Base-by-base conservation (phyloP, 2,797 vertebrate genomes). In the Sebastes jordani region DNA sequence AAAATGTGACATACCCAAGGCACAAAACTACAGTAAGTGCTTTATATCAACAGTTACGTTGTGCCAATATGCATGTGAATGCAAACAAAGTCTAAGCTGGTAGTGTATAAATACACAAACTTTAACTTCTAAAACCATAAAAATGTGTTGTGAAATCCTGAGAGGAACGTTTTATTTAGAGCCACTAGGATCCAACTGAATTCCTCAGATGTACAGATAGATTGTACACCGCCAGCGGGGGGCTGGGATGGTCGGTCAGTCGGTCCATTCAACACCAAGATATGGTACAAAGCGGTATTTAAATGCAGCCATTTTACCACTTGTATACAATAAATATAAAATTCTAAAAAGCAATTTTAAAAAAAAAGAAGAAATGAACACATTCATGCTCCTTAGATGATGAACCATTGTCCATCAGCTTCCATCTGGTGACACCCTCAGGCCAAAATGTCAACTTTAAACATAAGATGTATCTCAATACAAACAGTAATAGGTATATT, bases 291-390 rank as follows among this genome's bases (percentile, higher is more conserved):
- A 71, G 27, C 3, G 1, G 29, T 52, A 34, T 27, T 67, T 18
- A 78, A 68, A 79, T 54, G 23, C 11, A 74, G 38, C 46, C 54
- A 66, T 56, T 62, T 42, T 18, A 34, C 23, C 49, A 56, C 6
- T 49, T 20, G 22, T 55, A 42, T 16, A 49, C 20, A 52, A 58
- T n/a, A 62, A 60, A 78, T 49, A 27, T 49, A 1, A 34, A 56
- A 60, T 56, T 63, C 3, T 25, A 52, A 74, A 58, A 32, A 23
- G 30, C 34, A 16, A 8, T 34, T 81, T 38, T 22, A 0, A 4
- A 2, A 6, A 65, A 30, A 20, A 65, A 42, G 38, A 54, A 23
- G 9, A 13, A 63, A 0, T 27, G 2, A 58, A 64, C 6, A 58
- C n/a, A 62, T 59, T 66, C 20, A 23, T 65, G 42, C 55, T 56